Evolutionary conservation across 1,140 invertebrate species (phyloP).

Genomic region (Brachionus paranguensis): DNA sequence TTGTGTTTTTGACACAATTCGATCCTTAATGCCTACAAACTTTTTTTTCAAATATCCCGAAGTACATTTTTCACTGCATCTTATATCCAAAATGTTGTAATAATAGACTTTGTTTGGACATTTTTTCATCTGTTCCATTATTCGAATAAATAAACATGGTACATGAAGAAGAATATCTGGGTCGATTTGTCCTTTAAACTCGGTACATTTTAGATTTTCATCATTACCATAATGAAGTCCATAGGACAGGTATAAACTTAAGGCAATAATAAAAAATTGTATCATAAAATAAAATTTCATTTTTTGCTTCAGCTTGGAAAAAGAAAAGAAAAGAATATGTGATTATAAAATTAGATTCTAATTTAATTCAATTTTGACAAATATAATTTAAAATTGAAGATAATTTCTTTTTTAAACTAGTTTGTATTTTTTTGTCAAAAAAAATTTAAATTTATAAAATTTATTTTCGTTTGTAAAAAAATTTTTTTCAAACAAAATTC

Average conservation of each 20-base stretch:
- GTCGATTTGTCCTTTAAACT: conserved; percentile 17
- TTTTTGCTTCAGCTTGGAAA: background rate
- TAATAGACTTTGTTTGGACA: background rate
- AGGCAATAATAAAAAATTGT: background rate
- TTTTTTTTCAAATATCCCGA: conserved; percentile 34
- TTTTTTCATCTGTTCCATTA: conserved; percentile 29
- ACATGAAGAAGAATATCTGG: conserved; percentile 5
- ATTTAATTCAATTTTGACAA: background rate
- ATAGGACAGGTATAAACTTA: background rate
- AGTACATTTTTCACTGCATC: conserved; percentile 37
- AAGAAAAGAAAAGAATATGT: background rate
- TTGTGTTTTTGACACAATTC: background rate
- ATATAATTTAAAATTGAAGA: background rate
- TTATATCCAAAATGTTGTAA: conserved; percentile 3
- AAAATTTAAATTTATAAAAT: no score
- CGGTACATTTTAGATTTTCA: conserved; percentile 34
- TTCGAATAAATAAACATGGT: conserved; percentile 12
- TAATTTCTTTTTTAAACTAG: no score
- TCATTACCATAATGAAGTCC: background rate
- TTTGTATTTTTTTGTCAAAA: no score
- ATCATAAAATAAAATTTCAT: background rate
- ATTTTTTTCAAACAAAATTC: no score
- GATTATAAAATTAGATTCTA: background rate
- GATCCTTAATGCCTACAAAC: background rate
- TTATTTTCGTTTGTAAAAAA: no score